Conservation (phyloP, 1,140 invertebrate species). For the Nebria ingens region DNA sequence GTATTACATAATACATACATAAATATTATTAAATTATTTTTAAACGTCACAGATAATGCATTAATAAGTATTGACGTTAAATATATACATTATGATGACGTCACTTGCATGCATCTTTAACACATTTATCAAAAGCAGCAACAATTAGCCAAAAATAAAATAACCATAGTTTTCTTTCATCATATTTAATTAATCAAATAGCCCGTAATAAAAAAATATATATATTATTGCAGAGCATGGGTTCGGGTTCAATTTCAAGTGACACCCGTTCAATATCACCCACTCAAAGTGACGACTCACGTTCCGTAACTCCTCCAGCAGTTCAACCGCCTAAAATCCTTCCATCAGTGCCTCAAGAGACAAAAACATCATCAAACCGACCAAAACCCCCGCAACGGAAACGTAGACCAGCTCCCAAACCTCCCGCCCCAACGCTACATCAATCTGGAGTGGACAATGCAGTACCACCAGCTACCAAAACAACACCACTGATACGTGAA, state of each 20-base stretch:
- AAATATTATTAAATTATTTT: no score
- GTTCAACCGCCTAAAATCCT: conserved; percentile 15
- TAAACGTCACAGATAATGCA: no score
- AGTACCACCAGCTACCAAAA: conserved; percentile 6
- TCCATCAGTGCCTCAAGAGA: conserved; percentile 17
- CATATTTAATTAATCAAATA: no score
- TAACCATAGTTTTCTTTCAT: no score
- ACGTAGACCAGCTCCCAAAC: conserved; percentile 48
- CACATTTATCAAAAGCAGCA: no score
- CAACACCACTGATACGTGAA: conserved; percentile 25
- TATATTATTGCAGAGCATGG: conserved; percentile 27
- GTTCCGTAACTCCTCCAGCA: conserved; percentile 29
- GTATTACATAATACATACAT: no score
- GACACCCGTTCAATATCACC: conserved; percentile 32
- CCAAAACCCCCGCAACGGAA: conserved; percentile 42
- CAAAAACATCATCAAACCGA: conserved; percentile 34
- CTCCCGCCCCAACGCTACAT: conserved; percentile 34
- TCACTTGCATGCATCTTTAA: no score
- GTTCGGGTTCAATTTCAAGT: conserved; percentile 31
- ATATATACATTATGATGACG: no score
- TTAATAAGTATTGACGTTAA: no score
- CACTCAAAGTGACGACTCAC: conserved; percentile 31
- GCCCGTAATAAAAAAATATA: no score
- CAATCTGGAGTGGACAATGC: not conserved
- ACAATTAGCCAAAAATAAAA: no score